Base-by-base conservation (phyloP, 2,888 invertebrate genomes). In the Dynastes hyllus region DNA sequence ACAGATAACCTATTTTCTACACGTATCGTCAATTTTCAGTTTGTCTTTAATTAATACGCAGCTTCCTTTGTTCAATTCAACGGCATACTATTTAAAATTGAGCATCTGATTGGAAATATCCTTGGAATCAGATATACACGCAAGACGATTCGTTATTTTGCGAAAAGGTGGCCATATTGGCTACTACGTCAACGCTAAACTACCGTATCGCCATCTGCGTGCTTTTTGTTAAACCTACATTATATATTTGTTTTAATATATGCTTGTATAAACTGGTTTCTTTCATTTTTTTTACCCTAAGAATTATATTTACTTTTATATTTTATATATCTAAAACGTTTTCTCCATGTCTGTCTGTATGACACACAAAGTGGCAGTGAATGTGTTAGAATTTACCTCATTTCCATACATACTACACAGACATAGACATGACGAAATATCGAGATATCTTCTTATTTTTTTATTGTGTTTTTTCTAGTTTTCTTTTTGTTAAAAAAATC, bases 301-400 rank as follows among this genome's bases (percentile, higher is more conserved):
- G 40, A 75, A 78, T 71, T 78, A 78, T 40, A 71, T 71, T 78
- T 63, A 73, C 16, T 40, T 73, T 78, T 71, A 77, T 77, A 79
- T 67, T 22, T 77, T 76, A 75, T 79, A 77, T 65, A 58, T 22
- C 32, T 58, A 73, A 67, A 55, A 65, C 69, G 78, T 50, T 70
- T 63, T 29, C 13, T 81, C 83, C 83, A 84, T 84, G 84, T 85
- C 85, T 86, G 86, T 83, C 82, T 85, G 86, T 85, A 86, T 85
- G 86, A 82, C 83, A 85, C 84, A 83, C 86, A 87, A 85, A 86
- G 85, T 88, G 88, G 88, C 88, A 88, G 88, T 88, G 88, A 84
- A 85, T 85, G 84, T 86, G 85, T 88, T 87, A 87, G 86, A 88
- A 87, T 88, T 84, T 86, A 79, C 76, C 80, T 80, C 78, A 78